Conservation (phyloP, 2,113 vertebrate species). For the Myxocyprinus asiaticus region DNA sequence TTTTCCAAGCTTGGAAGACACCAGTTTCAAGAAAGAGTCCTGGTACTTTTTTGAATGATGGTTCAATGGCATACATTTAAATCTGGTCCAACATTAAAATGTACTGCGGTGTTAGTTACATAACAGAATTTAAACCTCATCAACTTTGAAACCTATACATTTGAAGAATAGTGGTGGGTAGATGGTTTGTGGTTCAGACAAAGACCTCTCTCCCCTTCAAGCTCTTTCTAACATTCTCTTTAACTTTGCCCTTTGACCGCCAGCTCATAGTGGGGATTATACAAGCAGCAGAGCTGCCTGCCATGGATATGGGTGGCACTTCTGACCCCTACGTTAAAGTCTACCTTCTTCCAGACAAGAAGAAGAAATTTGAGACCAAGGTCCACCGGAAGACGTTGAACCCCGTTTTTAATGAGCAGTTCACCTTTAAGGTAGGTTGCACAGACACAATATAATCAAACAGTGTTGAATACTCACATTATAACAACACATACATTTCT, state of each 20-base stretch:
- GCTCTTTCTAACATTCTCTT: not conserved
- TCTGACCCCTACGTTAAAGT: constrained; percentile 90
- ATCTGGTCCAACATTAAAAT: no score
- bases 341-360: constrained; percentile 89
- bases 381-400: constrained; percentile 92
- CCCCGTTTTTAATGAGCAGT: constrained; percentile 87
- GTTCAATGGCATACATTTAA: no score
- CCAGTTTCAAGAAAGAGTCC: no score
- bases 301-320: constrained; percentile 90
- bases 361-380: constrained; percentile 90
- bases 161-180: constrained; percentile 50
- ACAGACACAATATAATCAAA: no score
- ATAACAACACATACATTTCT: no score
- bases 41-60: no score
- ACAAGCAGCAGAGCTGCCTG: constrained; percentile 86
- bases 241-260: constrained; percentile 17
- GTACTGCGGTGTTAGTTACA: no score
- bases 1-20: no score
- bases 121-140: no score
- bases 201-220: not conserved
- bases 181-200: constrained; percentile 19
- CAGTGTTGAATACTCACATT: no score
- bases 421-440: constrained; percentile 84
- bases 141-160: no score
- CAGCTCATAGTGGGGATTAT: constrained; percentile 84